phyloP scores from a whole-genome alignment of 2,888 invertebrate genomes.

The Dioctria rufipes region DNA sequence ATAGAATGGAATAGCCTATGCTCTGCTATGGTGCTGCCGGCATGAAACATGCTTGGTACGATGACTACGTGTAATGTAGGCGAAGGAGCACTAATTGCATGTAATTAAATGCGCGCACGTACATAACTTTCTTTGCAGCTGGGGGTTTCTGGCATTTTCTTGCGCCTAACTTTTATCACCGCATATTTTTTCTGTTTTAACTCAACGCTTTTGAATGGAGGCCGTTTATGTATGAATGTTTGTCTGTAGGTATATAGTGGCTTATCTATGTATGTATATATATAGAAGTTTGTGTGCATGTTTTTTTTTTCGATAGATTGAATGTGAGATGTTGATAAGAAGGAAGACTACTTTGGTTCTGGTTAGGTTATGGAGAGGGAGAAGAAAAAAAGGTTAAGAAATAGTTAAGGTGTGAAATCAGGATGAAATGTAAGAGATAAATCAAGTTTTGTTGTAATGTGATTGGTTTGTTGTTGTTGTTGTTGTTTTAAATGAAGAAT shows the following conservation, averaged over 20 bases:
- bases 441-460: not conserved
- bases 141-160: slow-evolving; percentile 23
- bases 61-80: slow-evolving; percentile 28
- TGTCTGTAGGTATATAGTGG: too few species aligned
- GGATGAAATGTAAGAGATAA: slow-evolving; percentile 20
- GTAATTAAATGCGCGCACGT: slow-evolving; percentile 59
- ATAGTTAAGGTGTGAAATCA: slow-evolving; percentile 48
- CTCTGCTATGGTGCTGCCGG: too few species aligned
- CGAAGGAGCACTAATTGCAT: slow-evolving; percentile 59
- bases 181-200: too few species aligned
- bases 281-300: too few species aligned
- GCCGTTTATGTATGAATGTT: too few species aligned
- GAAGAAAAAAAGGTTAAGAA: slow-evolving; percentile 2
- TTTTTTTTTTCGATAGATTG: too few species aligned
- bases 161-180: not conserved
- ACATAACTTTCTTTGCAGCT: slow-evolving; percentile 55
- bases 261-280: too few species aligned
- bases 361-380: not conserved
- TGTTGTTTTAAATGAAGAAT: too few species aligned
- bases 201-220: too few species aligned
- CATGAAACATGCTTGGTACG: not conserved
- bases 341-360: too few species aligned
- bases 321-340: too few species aligned
- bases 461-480: too few species aligned
- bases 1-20: not conserved